Conservation (phyloP, 2,888 invertebrate species). For the Noctua comes region DNA sequence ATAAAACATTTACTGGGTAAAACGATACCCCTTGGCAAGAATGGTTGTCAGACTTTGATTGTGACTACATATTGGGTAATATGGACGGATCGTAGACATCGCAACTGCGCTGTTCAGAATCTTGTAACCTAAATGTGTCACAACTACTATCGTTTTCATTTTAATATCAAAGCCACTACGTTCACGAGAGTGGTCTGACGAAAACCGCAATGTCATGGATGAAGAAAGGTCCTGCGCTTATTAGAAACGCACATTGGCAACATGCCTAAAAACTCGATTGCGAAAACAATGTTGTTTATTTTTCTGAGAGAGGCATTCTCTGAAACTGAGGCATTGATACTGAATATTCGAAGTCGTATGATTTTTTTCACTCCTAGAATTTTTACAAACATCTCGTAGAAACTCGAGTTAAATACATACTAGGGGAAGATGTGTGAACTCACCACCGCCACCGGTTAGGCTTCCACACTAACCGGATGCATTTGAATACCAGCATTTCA, state of each 20-base stretch:
- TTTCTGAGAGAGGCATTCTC: not conserved
- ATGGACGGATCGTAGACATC: not conserved
- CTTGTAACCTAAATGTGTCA: not conserved
- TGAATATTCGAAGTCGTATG: not conserved
- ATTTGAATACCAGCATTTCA: not conserved
- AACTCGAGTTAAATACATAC: too few relatives aligned
- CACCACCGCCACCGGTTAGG: not conserved
- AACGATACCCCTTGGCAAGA: not conserved
- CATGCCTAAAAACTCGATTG: conserved; percentile 18
- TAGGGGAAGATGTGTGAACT: not conserved
- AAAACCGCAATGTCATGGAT: conserved; percentile 33
- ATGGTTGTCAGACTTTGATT: not conserved
- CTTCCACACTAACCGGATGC: not conserved
- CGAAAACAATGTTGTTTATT: conserved; percentile 11
- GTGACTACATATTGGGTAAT: too few relatives aligned
- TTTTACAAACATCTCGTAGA: too few relatives aligned
- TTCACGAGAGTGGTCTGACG: not conserved
- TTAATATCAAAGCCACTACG: not conserved
- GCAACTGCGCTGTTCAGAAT: not conserved
- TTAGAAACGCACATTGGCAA: conserved; percentile 36
- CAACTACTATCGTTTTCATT: not conserved
- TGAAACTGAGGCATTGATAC: not conserved
- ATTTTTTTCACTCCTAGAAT: too few relatives aligned
- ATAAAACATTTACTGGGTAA: not conserved
- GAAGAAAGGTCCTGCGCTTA: conserved; percentile 30